Conservation (phyloP, 2,797 vertebrate genomes). For the Pristis pectinata region DNA sequence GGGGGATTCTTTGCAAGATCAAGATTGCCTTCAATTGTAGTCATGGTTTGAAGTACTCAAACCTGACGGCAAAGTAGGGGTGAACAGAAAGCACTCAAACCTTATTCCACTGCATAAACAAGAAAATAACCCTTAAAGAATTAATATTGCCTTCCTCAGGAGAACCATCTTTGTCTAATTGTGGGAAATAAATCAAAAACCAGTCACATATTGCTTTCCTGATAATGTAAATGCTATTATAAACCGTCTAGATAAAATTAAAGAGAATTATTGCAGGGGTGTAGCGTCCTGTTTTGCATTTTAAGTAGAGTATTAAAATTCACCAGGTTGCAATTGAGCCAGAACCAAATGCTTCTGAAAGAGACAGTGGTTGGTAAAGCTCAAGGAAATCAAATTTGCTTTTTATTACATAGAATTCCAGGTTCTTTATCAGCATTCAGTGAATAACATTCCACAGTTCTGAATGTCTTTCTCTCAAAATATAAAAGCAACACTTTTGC, state of each 20-base stretch:
- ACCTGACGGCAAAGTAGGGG: not conserved
- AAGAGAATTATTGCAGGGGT: slow-evolving; percentile 4
- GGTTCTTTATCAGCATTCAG: slow-evolving; percentile 10
- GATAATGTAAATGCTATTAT: slow-evolving; percentile 22
- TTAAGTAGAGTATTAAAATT: slow-evolving; percentile 11
- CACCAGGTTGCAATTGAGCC: not conserved
- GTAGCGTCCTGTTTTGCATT: slow-evolving; percentile 1
- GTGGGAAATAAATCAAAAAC: not conserved
- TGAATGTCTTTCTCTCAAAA: not conserved
- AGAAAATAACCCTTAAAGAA: not conserved
- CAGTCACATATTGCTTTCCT: slow-evolving; percentile 6
- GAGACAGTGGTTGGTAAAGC: not conserved
- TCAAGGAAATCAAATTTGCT: slow-evolving; percentile 1
- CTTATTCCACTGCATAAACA: not conserved
- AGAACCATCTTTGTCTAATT: not conserved
- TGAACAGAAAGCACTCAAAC: not conserved
- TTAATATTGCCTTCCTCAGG: not conserved
- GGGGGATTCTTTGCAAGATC: not conserved
- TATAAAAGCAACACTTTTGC: not conserved
- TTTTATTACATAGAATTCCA: slow-evolving; percentile 18
- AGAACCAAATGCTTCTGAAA: not conserved
- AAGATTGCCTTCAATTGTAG: not conserved
- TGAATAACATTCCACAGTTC: not conserved
- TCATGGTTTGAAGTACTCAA: not conserved
- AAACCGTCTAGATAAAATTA: slow-evolving; percentile 12